Evolutionary conservation across 2,888 invertebrate species (phyloP), one percentile per base, ranked within the genome.

Genomic region (Cordilura impudica): DNA sequence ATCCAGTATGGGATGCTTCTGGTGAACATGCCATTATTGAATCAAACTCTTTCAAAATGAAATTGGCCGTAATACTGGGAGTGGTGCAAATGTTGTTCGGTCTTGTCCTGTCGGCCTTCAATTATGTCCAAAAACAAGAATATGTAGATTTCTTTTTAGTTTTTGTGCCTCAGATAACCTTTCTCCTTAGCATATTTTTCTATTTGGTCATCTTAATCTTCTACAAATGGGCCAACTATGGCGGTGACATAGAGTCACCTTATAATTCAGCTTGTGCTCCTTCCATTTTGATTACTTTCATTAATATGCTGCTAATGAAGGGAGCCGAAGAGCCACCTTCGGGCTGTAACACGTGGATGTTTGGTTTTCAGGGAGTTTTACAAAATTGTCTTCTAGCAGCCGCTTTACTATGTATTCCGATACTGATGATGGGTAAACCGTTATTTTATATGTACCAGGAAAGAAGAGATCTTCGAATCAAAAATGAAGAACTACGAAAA

Each of bases 41-140:
- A 89, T 91, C 95, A 81, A 98, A 98, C 91, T 97, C 98, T 0
- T 95, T 95, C 91, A 98, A 98, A 91, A 98, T 98, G 98, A 96
- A 97, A 88, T 90, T 98, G 83, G 97, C 98, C 66, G 96, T 98
- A 72, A 96, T 98, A 70, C 92, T 98, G 85, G 98, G 98, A 49
- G 95, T 98, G 2, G 84, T 93, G 8, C 98, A 98, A 90, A 98
- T 98, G 98, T 93, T 96, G 82, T 97, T 98, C 87, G 98, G 98
- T 73, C 94, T 98, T 4, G 91, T 93, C 84, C 93, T 98, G 88
- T 94, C 94, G 83, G 94, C 94, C 49, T 91, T 93, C 75, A 96
- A 96, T 88, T 94, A 93, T 87, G 92, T 94, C 47, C 92, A 94
- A 89, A 94, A 94, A 90, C 91, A 91, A 80, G 93, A 92, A 74